phyloP scores from a whole-genome alignment of 2,888 invertebrate species.

The Polyommatus iphigenia region DNA sequence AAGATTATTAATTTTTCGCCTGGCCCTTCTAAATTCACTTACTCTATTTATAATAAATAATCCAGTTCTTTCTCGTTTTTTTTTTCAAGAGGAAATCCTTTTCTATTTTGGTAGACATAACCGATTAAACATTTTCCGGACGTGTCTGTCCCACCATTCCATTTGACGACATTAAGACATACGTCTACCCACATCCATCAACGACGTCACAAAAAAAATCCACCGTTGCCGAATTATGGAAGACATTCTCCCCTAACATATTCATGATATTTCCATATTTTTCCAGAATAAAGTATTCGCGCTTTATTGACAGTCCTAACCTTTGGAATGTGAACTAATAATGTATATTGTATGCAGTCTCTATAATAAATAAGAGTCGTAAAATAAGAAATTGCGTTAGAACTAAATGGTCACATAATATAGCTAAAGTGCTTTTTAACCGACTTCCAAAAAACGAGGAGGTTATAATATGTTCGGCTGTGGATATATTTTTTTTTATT shows the following conservation, averaged over 20 bases:
- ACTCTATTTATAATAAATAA: no score
- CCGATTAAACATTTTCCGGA: slow-evolving; percentile 8
- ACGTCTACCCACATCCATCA: slow-evolving; percentile 13
- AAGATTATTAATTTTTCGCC: no score
- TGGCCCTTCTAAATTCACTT: no score
- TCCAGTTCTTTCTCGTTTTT: no score
- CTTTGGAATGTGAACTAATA: neutral
- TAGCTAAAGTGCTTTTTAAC: no score
- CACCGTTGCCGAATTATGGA: neutral
- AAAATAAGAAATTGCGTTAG: neutral
- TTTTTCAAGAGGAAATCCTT: neutral
- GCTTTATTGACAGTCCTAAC: neutral
- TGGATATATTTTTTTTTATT: no score
- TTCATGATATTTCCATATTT: slow-evolving; percentile 15
- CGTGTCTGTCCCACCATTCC: neutral
- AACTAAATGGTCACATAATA: neutral
- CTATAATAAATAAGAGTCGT: neutral
- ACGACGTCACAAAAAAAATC: neutral
- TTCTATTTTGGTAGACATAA: neutral
- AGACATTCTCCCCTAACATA: neutral
- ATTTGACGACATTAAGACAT: neutral
- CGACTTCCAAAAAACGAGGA: no score
- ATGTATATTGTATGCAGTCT: neutral
- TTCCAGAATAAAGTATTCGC: slow-evolving; percentile 1
- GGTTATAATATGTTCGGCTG: no score